Evolutionary conservation across 2,888 invertebrate species (phyloP).

Genomic region (Camponotus fellah): DNA sequence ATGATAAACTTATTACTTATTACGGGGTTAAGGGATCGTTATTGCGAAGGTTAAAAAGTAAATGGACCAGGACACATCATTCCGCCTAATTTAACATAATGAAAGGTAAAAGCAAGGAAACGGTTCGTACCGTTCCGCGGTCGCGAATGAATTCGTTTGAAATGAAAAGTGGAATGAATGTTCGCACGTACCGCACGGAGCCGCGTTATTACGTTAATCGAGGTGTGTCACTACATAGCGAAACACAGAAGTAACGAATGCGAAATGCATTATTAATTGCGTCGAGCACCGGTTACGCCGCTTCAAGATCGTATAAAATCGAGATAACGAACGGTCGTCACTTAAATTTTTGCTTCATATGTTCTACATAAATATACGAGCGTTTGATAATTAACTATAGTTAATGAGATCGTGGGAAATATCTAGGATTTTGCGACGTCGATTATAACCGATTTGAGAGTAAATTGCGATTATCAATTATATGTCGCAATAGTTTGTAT

Average conservation of each 20-base stretch:
- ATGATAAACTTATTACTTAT: conserved; percentile 35
- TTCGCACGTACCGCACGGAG: conserved; percentile 18
- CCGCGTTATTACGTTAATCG: conserved; percentile 44
- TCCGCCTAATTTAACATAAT: conserved; percentile 36
- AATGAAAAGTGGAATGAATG: conserved; percentile 47
- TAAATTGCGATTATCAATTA: not conserved
- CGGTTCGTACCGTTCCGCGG: conserved; percentile 21
- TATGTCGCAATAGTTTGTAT: not conserved
- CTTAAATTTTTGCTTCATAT: conserved; percentile 28
- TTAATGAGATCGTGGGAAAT: conserved; percentile 28
- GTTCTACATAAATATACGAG: conserved; percentile 13
- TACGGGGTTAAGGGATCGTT: conserved; percentile 30
- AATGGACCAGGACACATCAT: conserved; percentile 14
- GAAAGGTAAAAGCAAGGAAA: conserved; percentile 32
- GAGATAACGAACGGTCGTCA: conserved; percentile 28
- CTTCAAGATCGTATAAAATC: conserved; percentile 24
- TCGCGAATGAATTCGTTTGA: conserved; percentile 41
- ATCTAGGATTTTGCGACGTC: not conserved
- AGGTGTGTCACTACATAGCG: conserved; percentile 45
- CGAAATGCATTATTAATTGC: conserved; percentile 48
- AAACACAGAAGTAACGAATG: conserved; percentile 41
- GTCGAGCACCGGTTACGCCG: conserved; percentile 15
- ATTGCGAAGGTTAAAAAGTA: conserved; percentile 51
- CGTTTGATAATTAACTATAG: conserved; percentile 30
- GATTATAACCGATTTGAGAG: conserved; percentile 16